Evolutionary conservation across 2,888 invertebrate species (phyloP), one percentile per base, ranked within the genome.

Genomic region (Noctua fimbriata): DNA sequence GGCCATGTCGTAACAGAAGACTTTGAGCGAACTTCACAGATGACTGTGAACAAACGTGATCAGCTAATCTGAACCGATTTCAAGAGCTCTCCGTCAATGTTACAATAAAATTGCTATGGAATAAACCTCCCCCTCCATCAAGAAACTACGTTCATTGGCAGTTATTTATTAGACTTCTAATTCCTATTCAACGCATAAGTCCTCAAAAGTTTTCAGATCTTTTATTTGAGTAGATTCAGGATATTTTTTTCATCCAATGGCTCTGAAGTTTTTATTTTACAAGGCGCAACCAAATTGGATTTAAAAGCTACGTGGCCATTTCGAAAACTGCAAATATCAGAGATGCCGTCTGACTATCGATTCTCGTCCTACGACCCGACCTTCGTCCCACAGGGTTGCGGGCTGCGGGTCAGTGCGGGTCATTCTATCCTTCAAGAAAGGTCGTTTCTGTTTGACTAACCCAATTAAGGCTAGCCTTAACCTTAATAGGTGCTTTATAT

Each of bases 401-500:
- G 80, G 44, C 55, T 74, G 65, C 55, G 82, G 79, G 83, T 86
- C 73, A 83, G 44, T 16, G 1, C 66, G 21, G 79, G 84, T 87
- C 72, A 84, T 73, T 52, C 58, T 44, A 72, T 86, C 74, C 73
- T 77, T 83, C 65, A n/a, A 58, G 63, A 49, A 84, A 87, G 84
- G 87, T 78, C 70, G 67, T 75, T 78, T 81, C 69, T 70, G n/a
- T 86, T 82, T 78, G 71, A 76, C 74, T 87, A 81, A 87, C 78
- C 79, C 73, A 84, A 87, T 76, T 81, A 78, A 32, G 28, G 18
- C 24, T 32, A 75, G 78, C 73, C 79, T 41, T 78, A 78, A 82
- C 86, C 83, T 69, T 73, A 81, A 84, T 73, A 18, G 16, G 28
- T 67, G 58, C 58, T 76, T 66, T 80, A 49, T 66, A 67, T 44